Base-by-base conservation (phyloP, 2,113 vertebrate species). In the Saguinus midas region DNA sequence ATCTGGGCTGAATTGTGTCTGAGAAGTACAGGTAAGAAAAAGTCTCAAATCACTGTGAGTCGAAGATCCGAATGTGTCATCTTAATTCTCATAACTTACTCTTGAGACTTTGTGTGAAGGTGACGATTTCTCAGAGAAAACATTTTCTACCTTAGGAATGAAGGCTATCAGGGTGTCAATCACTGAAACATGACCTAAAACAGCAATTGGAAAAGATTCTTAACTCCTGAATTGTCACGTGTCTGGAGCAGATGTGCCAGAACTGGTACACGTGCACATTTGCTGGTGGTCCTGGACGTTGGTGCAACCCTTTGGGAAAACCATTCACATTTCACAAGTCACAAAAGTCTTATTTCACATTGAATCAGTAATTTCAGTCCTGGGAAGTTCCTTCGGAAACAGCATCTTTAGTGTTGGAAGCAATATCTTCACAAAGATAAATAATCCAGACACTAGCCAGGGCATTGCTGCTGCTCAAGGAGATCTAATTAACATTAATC, bases 191-290 rank as follows among this genome's bases (percentile, higher is more conserved):
- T 40, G 40, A 80, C 35, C 40, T 32, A 52, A 52, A 27, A 80
- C 52, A 68, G 23, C 35, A 82, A 29, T 25, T 0, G 0, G 3
- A 23, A 35, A 45, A 2, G 1, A 79, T 9, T 48, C 23, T 14
- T 55, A 68, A 81, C 20, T 29, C 9, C 5, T 48, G 6, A 8
- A 4, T 37, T 13, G 0, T 32, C 1, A 0, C 3, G 5, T 17
- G 29, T 55, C 58, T 35, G 10, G 58, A n/a, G 61, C 2, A 7
- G 20, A 50, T 6, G 20, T 1, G 8, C 25, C 50, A 2, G 35
- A 18, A 68, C 5, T 11, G 8, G 43, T 10, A 21, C n/a, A 10
- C 5, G 3, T 1, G 0, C 37, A 43, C n/a, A 4, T 17, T 32
- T 27, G 45, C n/a, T 45, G 23, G n/a, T 14, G 37, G 27, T 21